A percentile compares a stretch with the other conserved stretches of the same genome.
These are phyloP conservation scores for Caenorhabditis wallacei DNA, from an alignment of 2,888 invertebrate genomes.

Conservation along the genomic window DNA sequence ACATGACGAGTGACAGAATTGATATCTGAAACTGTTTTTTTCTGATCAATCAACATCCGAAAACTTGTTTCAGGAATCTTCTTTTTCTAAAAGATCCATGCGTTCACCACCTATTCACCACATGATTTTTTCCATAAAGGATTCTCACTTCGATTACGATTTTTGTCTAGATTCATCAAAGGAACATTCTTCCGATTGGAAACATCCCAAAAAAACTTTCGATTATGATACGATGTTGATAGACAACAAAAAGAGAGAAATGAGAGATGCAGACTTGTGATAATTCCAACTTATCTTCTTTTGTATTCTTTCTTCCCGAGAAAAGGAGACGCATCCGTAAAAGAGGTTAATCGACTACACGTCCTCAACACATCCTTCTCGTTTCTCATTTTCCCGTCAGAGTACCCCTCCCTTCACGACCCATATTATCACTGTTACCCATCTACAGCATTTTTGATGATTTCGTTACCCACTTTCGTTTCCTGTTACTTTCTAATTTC, in stretches of 20 bases:
- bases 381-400: slow-evolving; percentile 35
- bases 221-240: slow-evolving; percentile 53
- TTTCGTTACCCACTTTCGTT: slow-evolving; percentile 61
- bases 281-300: slow-evolving; percentile 59
- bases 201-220: slow-evolving; percentile 60
- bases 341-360: slow-evolving; percentile 69
- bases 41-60: too few relatives aligned
- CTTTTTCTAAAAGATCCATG: too few relatives aligned
- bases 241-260: slow-evolving; percentile 29
- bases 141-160: slow-evolving; percentile 4
- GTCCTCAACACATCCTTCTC: slow-evolving; percentile 57
- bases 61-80: too few relatives aligned
- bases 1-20: too few relatives aligned
- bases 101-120: background rate
- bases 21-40: too few relatives aligned
- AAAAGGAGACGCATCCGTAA: slow-evolving; percentile 64
- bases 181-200: slow-evolving; percentile 39
- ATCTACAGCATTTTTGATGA: slow-evolving; percentile 48
- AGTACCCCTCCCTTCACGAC: slow-evolving; percentile 42
- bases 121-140: background rate
- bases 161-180: slow-evolving; percentile 14
- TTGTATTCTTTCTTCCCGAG: slow-evolving; percentile 43
- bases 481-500: slow-evolving; percentile 63
- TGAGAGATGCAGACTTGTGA: slow-evolving; percentile 65
- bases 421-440: slow-evolving; percentile 55